Percentiles rank a stretch among this genome's conserved stretches.
Evolutionary conservation across 2,888 invertebrate genomes (phyloP).

Genomic region (Cosmia trapezina): DNA sequence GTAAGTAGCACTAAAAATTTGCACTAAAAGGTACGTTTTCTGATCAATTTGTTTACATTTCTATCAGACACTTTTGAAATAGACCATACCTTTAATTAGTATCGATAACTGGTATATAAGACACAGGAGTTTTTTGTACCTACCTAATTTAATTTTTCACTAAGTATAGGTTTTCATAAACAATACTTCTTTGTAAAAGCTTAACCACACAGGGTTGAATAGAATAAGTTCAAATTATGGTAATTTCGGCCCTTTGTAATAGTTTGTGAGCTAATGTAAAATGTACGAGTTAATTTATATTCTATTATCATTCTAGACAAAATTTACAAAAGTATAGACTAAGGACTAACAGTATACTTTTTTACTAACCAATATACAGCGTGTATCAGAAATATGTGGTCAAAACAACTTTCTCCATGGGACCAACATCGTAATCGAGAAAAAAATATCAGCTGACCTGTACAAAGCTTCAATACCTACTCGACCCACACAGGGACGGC

Average conservation of each 20-base stretch:
- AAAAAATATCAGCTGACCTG: no score
- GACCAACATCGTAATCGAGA: no score
- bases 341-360: not conserved
- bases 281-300: slow-evolving; percentile 49
- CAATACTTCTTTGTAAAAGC: slow-evolving; percentile 22
- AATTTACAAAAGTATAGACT: slow-evolving; percentile 1
- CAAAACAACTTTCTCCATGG: no score
- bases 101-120: not conserved
- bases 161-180: not conserved
- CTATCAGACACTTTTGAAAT: not conserved
- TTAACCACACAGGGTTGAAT: slow-evolving; percentile 12
- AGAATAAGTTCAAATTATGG: slow-evolving; percentile 44
- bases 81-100: slow-evolving; percentile 15
- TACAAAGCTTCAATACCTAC: no score
- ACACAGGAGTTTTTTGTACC: not conserved
- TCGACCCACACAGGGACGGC: no score
- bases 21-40: no score
- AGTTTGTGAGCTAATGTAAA: slow-evolving; percentile 33
- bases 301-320: slow-evolving; percentile 35
- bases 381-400: no score
- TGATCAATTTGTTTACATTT: not conserved
- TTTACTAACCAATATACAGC: not conserved
- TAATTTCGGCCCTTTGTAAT: slow-evolving; percentile 46
- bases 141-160: not conserved
- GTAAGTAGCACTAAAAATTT: no score